phyloP scores from a whole-genome alignment of 2,797 vertebrate species.

The Peromyscus melanophrys region DNA sequence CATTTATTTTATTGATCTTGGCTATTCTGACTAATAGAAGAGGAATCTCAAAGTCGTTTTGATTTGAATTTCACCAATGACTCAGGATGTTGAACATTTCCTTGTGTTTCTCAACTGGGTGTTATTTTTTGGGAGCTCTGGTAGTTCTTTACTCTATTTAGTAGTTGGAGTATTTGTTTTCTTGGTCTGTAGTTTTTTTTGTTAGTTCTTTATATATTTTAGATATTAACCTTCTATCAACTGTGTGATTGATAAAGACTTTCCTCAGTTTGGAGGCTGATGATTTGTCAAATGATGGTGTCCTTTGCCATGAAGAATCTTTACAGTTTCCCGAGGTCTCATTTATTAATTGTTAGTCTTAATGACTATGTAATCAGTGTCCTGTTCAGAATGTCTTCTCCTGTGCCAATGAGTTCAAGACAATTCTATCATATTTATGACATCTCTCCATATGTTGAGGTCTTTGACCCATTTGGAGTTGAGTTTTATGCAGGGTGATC shows the following conservation, averaged over 20 bases:
- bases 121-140: not conserved
- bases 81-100: not conserved
- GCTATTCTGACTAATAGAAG: not conserved
- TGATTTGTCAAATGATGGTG: not conserved
- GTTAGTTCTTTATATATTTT: not conserved
- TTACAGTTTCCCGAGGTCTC: not conserved
- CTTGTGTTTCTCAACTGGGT: not conserved
- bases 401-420: not conserved
- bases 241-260: not conserved
- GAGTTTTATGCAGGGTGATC: not conserved
- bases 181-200: not conserved
- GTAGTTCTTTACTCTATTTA: not conserved
- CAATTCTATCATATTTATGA: not conserved
- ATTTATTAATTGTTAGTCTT: not conserved
- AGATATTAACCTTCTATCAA: not conserved
- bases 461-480: not conserved
- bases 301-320: not conserved
- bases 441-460: not conserved
- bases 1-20: not conserved
- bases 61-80: not conserved
- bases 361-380: not conserved
- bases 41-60: not conserved
- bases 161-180: not conserved
- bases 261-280: not conserved
- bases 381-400: not conserved